Percentiles rank a stretch among this genome's conserved stretches.
Evolutionary conservation across 2,797 vertebrate species (phyloP).

Genomic region (Siniperca undulata): DNA sequence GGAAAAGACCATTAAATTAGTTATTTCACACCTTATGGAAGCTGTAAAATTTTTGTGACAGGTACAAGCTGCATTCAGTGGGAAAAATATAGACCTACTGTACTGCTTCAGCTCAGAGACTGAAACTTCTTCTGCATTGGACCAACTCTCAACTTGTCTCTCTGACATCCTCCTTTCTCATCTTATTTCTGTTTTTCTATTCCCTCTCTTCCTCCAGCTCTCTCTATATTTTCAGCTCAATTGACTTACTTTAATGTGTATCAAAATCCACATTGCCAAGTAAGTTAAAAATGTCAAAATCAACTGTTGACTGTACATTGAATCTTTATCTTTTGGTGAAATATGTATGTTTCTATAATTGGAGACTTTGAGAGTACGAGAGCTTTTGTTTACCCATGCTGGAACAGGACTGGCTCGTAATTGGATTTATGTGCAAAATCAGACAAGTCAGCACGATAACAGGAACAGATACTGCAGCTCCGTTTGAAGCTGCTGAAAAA

Average conservation of each 20-base stretch:
- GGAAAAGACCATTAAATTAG: conserved; percentile 6
- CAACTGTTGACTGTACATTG: not conserved
- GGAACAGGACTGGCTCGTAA: conserved; percentile 23
- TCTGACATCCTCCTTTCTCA: conserved; percentile 10
- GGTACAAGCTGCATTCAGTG: not conserved
- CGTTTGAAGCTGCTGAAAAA: conserved; percentile 55
- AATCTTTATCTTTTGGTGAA: too few relatives aligned
- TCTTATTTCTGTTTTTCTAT: not conserved
- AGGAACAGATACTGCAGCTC: conserved; percentile 19
- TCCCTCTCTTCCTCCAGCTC: not conserved
- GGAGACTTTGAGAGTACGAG: too few relatives aligned
- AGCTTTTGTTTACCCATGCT: conserved; percentile 12
- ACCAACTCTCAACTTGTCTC: not conserved
- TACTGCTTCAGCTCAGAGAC: conserved; percentile 13
- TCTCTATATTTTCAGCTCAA: not conserved
- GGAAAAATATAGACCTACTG: conserved; percentile 16
- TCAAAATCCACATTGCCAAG: conserved; percentile 3
- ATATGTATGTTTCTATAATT: not conserved
- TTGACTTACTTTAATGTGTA: not conserved
- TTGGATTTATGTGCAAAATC: conserved; percentile 43
- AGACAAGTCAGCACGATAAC: conserved; percentile 34
- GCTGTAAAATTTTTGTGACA: conserved; percentile 31
- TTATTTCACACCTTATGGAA: conserved; percentile 27
- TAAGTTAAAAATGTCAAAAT: not conserved
- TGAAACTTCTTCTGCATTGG: conserved; percentile 32